A percentile compares a stretch with the other conserved stretches of the same genome.
Evolutionary conservation across 2,113 vertebrate genomes (phyloP).

Genomic region (Phalacrocorax aristotelis): DNA sequence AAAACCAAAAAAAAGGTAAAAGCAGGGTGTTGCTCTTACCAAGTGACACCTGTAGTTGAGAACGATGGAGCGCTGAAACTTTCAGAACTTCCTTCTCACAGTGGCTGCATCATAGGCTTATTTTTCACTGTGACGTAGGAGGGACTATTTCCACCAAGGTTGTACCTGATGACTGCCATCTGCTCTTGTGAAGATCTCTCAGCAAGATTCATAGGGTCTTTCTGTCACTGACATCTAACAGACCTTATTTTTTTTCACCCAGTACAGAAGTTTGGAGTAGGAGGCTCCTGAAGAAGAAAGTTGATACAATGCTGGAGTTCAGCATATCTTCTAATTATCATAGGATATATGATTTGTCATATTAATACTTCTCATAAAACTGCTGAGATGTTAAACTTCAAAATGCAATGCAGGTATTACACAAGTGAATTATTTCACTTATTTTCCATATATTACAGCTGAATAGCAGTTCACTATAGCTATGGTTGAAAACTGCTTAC

Average conservation of each 20-base stretch:
- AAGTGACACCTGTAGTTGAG: background rate
- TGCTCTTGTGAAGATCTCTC: background rate
- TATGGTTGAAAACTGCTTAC: background rate
- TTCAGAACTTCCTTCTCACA: background rate
- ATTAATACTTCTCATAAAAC: background rate
- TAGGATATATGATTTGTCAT: background rate
- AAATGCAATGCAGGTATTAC: conserved; percentile 28
- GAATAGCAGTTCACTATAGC: conserved; percentile 1
- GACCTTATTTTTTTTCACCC: background rate
- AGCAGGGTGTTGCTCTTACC: rapidly evolving
- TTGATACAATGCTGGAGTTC: background rate
- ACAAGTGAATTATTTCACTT: conserved; percentile 49
- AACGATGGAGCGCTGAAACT: background rate
- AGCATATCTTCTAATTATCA: background rate
- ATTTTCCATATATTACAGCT: conserved; percentile 50
- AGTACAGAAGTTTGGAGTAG: background rate
- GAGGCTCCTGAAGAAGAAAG: background rate
- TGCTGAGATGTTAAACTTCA: conserved; percentile 19
- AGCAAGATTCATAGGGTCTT: background rate
- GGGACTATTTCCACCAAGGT: background rate
- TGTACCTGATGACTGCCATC: background rate
- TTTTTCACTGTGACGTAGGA: background rate
- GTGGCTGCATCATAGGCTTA: background rate
- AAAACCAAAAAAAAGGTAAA: background rate
- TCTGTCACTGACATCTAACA: background rate